Evolutionary conservation across 1,140 invertebrate genomes (phyloP), one percentile per base, ranked within the genome.

Genomic region (Ditylenchus dipsaci): DNA sequence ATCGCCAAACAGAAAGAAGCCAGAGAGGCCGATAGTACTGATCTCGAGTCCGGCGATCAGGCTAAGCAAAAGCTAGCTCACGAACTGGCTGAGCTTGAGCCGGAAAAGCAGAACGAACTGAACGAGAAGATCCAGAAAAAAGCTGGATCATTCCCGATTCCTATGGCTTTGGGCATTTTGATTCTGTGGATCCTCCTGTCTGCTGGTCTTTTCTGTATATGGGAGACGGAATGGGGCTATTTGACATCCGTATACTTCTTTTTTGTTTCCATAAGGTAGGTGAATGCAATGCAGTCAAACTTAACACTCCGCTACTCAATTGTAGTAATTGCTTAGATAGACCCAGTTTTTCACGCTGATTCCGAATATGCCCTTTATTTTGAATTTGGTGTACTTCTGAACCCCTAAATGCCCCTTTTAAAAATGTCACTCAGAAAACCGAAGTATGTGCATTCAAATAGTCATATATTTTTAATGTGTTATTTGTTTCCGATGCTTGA

Each of bases 241-340:
- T 53, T 74, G 42, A 82, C 78, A 1, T 78, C 78, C 1, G 69
- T 81, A 17, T 81, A 82, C 63, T 82, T 82, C 67, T 82, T 73
- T 68, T 82, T 82, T 64, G 79, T 82, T 43, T 83, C 81, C 0
- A 82, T 82, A 43, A 74, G 76, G 79, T 80, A 21, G 38, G 47
- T 9, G 29, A 38, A 38, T n/a, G n/a, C n/a, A n/a, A n/a, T n/a
- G n/a, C n/a, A n/a, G n/a, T n/a, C n/a, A n/a, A n/a, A n/a, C n/a
- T n/a, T n/a, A n/a, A n/a, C n/a, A n/a, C n/a, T n/a, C n/a, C n/a
- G n/a, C n/a, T n/a, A n/a, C n/a, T n/a, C n/a, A n/a, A n/a, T n/a
- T n/a, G n/a, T n/a, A n/a, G n/a, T n/a, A n/a, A n/a, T n/a, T n/a
- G n/a, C n/a, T n/a, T n/a, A n/a, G n/a, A n/a, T n/a, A n/a, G n/a